Percentiles rank a stretch among this genome's conserved stretches.
These are phyloP conservation scores for Drosophila paranaensis DNA, from an alignment of 2,888 invertebrate genomes.

Conservation along the genomic window DNA sequence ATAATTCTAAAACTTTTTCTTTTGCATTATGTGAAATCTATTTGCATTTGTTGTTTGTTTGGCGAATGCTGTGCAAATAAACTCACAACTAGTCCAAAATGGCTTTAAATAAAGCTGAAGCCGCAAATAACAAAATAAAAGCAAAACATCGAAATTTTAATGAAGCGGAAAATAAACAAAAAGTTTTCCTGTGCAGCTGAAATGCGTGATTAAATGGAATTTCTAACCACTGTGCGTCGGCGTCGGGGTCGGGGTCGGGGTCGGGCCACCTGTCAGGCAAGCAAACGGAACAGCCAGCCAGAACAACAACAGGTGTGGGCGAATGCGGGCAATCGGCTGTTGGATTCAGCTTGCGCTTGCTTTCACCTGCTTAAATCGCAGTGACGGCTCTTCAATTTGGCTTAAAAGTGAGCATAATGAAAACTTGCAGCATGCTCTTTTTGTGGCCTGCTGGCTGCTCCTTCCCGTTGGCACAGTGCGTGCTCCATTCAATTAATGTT, in stretches of 20 bases:
- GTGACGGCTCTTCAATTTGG: slow-evolving; percentile 43
- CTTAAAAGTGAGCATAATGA: slow-evolving; percentile 51
- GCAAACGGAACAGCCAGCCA: not conserved
- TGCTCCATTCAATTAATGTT: slow-evolving; percentile 58
- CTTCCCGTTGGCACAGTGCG: slow-evolving; percentile 10
- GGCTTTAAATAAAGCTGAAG: not conserved
- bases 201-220: slow-evolving; percentile 19
- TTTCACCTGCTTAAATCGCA: slow-evolving; percentile 27
- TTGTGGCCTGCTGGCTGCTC: not conserved
- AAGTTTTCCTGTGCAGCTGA: not conserved
- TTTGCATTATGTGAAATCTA: slow-evolving; percentile 1
- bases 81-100: slow-evolving; percentile 6
- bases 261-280: not conserved
- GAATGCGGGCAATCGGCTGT: slow-evolving; percentile 8
- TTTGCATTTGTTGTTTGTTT: slow-evolving; percentile 5
- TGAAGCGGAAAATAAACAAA: slow-evolving; percentile 17
- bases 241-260: no score
- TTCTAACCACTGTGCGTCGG: slow-evolving; percentile 18
- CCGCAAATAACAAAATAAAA: not conserved
- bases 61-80: slow-evolving; percentile 1
- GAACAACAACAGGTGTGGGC: not conserved
- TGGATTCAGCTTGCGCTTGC: slow-evolving; percentile 21
- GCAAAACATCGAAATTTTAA: slow-evolving; percentile 10
- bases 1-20: slow-evolving; percentile 13
- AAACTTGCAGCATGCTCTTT: slow-evolving; percentile 32